Evolutionary conservation across 2,888 invertebrate genomes (phyloP).

Genomic region (Orchesella flavescens): DNA sequence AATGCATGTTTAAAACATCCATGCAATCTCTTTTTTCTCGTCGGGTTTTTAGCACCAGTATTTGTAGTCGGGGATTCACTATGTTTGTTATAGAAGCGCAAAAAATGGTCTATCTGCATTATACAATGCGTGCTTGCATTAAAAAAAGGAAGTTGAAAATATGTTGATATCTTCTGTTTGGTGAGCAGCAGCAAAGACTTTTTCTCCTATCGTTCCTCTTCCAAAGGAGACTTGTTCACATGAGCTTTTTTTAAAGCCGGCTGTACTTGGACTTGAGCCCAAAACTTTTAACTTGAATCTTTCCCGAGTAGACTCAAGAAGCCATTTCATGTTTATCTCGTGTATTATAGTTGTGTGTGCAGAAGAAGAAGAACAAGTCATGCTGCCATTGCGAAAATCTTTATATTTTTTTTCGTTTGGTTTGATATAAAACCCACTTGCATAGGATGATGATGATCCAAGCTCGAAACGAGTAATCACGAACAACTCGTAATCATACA

Average conservation of each 20-base stretch:
- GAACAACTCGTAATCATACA: background rate
- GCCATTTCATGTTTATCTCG: constrained; percentile 17
- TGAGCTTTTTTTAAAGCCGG: constrained; percentile 36
- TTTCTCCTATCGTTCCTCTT: too few species aligned
- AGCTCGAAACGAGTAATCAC: constrained; percentile 21
- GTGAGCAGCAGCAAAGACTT: too few species aligned
- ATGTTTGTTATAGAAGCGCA: too few species aligned
- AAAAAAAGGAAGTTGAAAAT: too few species aligned
- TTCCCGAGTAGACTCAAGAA: constrained; percentile 26
- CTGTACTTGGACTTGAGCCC: constrained; percentile 64
- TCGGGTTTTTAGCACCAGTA: too few species aligned
- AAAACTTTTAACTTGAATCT: constrained; percentile 56
- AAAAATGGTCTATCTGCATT: too few species aligned
- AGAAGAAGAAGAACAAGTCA: constrained; percentile 4
- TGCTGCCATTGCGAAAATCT: constrained; percentile 12
- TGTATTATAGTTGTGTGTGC: background rate
- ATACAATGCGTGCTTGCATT: too few species aligned
- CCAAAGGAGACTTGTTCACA: background rate
- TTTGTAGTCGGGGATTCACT: too few species aligned
- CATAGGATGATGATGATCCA: background rate
- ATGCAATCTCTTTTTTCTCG: too few species aligned
- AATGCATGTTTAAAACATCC: too few species aligned
- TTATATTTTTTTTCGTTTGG: constrained; percentile 1
- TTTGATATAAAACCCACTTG: constrained; percentile 30
- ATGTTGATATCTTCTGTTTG: too few species aligned